A percentile compares a stretch with the other conserved stretches of the same genome.
phyloP scores from a whole-genome alignment of 2,888 invertebrate species.

The Limnephilus lunatus region DNA sequence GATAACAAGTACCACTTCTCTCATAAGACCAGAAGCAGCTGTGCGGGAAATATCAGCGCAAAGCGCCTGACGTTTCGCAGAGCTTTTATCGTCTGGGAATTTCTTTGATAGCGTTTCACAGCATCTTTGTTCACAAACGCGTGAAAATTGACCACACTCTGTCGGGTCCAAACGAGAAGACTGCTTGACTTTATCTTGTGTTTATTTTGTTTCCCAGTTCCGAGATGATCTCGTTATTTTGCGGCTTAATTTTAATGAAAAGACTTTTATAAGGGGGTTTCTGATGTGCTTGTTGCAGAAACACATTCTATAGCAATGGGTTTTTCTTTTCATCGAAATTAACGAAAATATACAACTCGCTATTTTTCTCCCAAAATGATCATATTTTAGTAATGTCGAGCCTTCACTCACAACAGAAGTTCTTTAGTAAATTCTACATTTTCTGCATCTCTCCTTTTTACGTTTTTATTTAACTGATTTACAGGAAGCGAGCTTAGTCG shows the following conservation, averaged over 20 bases:
- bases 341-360: neutral
- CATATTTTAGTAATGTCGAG: too few relatives aligned
- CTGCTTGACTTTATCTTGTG: neutral
- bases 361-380: too few relatives aligned
- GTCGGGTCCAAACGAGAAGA: neutral
- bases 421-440: too few relatives aligned
- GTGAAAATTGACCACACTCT: conserved; percentile 20
- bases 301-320: neutral
- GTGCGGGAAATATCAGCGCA: conserved; percentile 14
- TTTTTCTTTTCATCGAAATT: neutral
- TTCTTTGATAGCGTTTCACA: conserved; percentile 25
- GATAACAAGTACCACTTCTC: neutral
- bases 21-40: neutral
- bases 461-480: too few relatives aligned
- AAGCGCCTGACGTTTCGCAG: conserved; percentile 14
- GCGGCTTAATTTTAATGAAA: neutral
- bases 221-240: neutral
- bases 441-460: too few relatives aligned
- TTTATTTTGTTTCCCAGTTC: neutral
- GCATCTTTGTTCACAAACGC: conserved; percentile 9
- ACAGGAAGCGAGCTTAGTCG: too few relatives aligned
- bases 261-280: neutral
- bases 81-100: conserved; percentile 37
- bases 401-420: too few relatives aligned
- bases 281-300: neutral